Base-by-base conservation (phyloP, 35 echinoderm and acorn worm genomes). In the Hemicentrotus pulcherrimus region DNA sequence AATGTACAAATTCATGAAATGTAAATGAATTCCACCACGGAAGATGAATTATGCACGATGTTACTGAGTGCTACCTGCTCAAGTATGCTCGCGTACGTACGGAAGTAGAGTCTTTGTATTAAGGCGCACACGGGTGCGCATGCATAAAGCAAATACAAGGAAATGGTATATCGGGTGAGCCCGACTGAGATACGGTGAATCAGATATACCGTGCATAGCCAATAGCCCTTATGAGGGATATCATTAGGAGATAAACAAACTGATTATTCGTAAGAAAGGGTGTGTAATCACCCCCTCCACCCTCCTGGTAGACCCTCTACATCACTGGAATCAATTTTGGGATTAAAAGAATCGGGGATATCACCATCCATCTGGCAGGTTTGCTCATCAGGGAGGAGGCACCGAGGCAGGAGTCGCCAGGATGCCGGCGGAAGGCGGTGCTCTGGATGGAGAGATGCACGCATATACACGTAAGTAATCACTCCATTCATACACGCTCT, bases 381-480 rank as follows among this genome's bases (percentile, higher is more conserved):
- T 45, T 90, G 32, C 18, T 90, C 11, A 90, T 15, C 30, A 28
- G 88, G 88, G 32, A 47, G 88, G 88, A 90, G 88, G 88, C 15
- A 32, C 4, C 14, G 88, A 45, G 88, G 88, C 0, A 22, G 88
- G 46, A 90, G 32, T 24, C 16, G 88, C 88, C 88, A 90, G 46
- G 88, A 90, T 90, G 88, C 88, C 88, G 88, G 88, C 31, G 32
- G 88, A 19, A 47, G 46, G 32, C 88, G 32, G 31, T 30, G 31
- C 32, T 13, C 88, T 90, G 6, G 88, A 90, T 90, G 88, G 32
- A 30, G 88, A 90, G 88, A 47, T 47, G 32, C 88, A 90, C 46
- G 88, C 88, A 22, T 90, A 90, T 47, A 90, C 88, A 90, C 88
- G 88, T 90, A 90, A 90, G 88, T 90, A 90, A 47, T n/a, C 65